These are phyloP conservation scores for Pagrus major DNA, from an alignment of 2,113 vertebrate genomes.

Conservation along the genomic window DNA sequence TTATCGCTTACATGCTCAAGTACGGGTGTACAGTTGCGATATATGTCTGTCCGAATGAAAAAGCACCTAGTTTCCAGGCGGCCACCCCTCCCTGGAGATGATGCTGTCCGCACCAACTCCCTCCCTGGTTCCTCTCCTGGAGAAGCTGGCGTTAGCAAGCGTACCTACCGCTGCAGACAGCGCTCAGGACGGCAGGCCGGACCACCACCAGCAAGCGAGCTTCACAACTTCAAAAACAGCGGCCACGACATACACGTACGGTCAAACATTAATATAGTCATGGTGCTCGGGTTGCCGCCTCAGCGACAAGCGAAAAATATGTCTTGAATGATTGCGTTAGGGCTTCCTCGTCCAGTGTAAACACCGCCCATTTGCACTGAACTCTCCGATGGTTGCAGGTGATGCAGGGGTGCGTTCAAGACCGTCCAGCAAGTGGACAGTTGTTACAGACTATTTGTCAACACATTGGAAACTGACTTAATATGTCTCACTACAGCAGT, in stretches of 20 bases:
- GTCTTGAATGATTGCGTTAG: background rate
- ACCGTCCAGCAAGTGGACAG: background rate
- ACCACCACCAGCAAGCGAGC: conserved; percentile 30
- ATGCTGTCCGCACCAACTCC: conserved; percentile 48
- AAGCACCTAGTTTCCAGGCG: background rate
- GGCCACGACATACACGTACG: background rate
- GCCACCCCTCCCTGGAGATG: conserved; percentile 12
- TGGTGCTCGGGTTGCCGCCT: background rate
- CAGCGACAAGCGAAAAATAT: background rate
- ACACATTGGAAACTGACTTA: background rate
- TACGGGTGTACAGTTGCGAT: background rate
- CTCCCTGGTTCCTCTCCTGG: conserved; percentile 17
- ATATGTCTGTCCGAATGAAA: background rate
- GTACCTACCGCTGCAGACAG: conserved; percentile 58
- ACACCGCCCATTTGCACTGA: conserved; percentile 65
- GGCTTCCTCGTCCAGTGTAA: conserved; percentile 32
- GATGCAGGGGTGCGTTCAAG: conserved; percentile 66
- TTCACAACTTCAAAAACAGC: conserved; percentile 24
- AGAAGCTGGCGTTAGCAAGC: conserved; percentile 36
- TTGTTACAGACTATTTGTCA: background rate
- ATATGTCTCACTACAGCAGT: background rate
- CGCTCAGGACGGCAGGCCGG: conserved; percentile 50
- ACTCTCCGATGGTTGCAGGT: conserved; percentile 62
- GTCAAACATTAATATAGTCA: conserved; percentile 9
- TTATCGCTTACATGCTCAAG: background rate